Conservation (phyloP, 2,797 vertebrate genomes). For the Poecile montanus region DNA sequence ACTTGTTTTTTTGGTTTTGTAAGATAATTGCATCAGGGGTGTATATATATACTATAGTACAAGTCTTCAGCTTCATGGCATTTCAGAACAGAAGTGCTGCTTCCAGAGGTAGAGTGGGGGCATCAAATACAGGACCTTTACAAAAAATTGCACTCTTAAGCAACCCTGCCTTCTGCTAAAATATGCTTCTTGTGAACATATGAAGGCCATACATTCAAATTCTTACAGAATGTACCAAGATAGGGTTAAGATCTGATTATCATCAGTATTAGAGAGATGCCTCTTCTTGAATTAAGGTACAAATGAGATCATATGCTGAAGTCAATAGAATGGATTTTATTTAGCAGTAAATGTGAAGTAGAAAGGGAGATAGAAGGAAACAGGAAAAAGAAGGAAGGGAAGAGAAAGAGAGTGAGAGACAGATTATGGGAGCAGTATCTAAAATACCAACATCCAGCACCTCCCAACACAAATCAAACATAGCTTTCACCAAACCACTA, state of each 20-base stretch:
- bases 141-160: conserved; percentile 31
- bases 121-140: conserved; percentile 12
- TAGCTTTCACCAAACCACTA: neutral
- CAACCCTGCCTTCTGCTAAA: neutral
- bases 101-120: neutral
- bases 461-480: neutral
- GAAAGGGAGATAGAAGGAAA: neutral
- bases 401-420: neutral
- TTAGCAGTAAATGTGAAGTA: neutral
- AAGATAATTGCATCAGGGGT: neutral
- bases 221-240: neutral
- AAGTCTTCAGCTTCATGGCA: neutral
- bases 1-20: neutral
- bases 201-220: neutral
- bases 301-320: neutral
- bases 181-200: neutral
- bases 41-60: neutral
- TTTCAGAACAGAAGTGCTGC: neutral
- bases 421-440: neutral
- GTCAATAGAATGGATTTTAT: neutral
- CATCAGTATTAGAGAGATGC: neutral
- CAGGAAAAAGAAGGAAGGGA: neutral
- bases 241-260: neutral
- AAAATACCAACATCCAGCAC: neutral
- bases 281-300: neutral